These are phyloP conservation scores for Linhomoeus sp. DNA, from an alignment of 2,888 invertebrate genomes.

Conservation along the genomic window DNA sequence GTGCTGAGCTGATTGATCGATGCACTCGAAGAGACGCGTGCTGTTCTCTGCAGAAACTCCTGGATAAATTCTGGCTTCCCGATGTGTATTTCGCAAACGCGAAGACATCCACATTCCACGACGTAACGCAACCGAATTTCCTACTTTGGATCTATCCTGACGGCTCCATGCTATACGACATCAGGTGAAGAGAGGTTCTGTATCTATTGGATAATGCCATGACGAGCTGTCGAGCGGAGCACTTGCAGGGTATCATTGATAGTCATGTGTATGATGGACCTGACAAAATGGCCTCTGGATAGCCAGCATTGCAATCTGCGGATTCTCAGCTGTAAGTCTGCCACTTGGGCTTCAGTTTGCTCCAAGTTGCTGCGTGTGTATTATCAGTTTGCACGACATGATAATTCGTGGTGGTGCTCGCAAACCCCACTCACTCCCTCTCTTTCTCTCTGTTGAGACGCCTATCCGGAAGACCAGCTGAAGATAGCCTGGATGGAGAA, in stretches of 20 bases:
- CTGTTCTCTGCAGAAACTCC: constrained; percentile 4
- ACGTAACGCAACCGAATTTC: constrained; percentile 14
- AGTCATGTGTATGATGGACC: constrained; percentile 38
- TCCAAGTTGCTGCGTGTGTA: no score
- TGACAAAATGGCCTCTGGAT: constrained; percentile 31
- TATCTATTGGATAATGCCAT: not conserved
- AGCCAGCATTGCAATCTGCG: constrained; percentile 35
- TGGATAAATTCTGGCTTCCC: constrained; percentile 12
- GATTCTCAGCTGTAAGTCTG: constrained; percentile 34
- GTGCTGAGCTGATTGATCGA: no score
- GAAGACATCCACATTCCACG: constrained; percentile 13
- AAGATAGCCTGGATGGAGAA: constrained; percentile 18
- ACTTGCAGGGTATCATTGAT: constrained; percentile 32
- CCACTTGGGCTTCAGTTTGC: not conserved
- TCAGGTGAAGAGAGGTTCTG: constrained; percentile 2
- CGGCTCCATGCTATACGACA: constrained; percentile 15
- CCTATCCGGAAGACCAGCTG: constrained; percentile 23
- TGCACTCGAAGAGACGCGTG: no score
- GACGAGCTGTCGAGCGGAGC: not conserved
- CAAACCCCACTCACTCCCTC: no score
- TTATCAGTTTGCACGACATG: no score
- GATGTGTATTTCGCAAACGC: constrained; percentile 9
- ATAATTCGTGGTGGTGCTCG: no score
- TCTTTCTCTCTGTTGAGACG: constrained; percentile 11
- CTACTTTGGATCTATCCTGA: constrained; percentile 14